Conservation (phyloP, 2,888 invertebrate species). For the Thereva unica region DNA sequence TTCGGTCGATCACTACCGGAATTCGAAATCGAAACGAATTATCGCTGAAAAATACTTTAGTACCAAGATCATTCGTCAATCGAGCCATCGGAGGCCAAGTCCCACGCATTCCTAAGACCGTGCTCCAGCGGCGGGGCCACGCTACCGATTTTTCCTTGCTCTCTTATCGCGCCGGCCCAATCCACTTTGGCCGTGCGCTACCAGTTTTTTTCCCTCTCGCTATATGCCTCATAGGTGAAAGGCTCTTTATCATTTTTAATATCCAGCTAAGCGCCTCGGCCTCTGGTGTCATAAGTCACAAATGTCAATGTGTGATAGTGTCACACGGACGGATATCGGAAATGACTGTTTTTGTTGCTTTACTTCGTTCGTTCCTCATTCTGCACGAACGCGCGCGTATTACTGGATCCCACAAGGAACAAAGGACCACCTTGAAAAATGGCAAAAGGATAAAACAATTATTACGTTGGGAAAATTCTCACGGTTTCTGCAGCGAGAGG, state of each 20-base stretch:
- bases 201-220: too few relatives aligned
- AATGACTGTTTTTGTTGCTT: neutral
- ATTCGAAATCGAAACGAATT: constrained; percentile 28
- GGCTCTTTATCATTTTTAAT: too few relatives aligned
- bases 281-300: too few relatives aligned
- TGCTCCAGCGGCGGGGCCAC: neutral
- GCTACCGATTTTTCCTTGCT: neutral
- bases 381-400: neutral
- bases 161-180: neutral
- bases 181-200: neutral
- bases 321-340: neutral
- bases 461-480: constrained; percentile 22
- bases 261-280: too few relatives aligned
- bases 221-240: too few relatives aligned
- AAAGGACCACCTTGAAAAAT: constrained; percentile 18
- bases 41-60: constrained; percentile 30
- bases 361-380: neutral
- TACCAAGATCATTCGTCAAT: constrained; percentile 31
- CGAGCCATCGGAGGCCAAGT: constrained; percentile 16
- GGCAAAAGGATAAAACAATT: constrained; percentile 13
- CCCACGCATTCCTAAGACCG: constrained; percentile 1
- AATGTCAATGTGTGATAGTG: too few relatives aligned
- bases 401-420: constrained; percentile 5
- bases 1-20: constrained; percentile 24
- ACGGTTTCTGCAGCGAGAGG: neutral